Evolutionary conservation across 2,888 invertebrate genomes (phyloP).

Genomic region (Cryptophagus acutangulus): DNA sequence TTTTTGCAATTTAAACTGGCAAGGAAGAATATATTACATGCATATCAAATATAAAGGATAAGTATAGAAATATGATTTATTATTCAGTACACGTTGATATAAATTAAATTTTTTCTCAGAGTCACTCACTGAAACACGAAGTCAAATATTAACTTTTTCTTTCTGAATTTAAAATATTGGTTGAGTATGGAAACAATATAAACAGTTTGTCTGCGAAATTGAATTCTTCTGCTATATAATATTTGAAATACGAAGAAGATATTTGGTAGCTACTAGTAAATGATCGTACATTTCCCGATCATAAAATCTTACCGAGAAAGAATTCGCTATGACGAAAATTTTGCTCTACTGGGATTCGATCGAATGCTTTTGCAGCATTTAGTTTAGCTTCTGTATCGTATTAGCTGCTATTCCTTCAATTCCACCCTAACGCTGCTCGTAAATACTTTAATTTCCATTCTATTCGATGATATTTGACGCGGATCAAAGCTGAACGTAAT

Average conservation of each 20-base stretch:
- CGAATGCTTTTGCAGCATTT: conserved; percentile 20
- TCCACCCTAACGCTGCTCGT: neutral
- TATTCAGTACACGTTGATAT: neutral
- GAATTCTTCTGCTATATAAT: conserved; percentile 16
- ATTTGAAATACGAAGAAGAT: conserved; percentile 22
- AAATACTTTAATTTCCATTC: neutral
- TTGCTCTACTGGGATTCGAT: conserved; percentile 15
- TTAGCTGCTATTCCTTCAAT: conserved; percentile 5
- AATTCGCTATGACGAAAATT: conserved; percentile 17
- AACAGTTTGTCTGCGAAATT: neutral
- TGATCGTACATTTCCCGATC: conserved; percentile 23
- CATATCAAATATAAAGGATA: too few species aligned
- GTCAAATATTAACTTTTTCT: conserved; percentile 1
- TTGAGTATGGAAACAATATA: neutral
- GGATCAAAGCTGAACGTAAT: too few species aligned
- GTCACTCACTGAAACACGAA: neutral
- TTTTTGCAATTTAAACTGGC: too few species aligned
- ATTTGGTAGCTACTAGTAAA: conserved; percentile 18
- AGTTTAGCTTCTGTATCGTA: conserved; percentile 11
- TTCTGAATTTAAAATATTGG: neutral
- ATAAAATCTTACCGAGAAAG: conserved; percentile 19
- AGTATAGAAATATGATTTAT: too few species aligned
- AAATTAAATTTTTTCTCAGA: conserved; percentile 1
- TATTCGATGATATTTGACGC: too few species aligned
- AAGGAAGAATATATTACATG: too few species aligned